Evolutionary conservation across 2,888 invertebrate genomes (phyloP), one percentile per base, ranked within the genome.

Genomic region (Anorthoa munda): DNA sequence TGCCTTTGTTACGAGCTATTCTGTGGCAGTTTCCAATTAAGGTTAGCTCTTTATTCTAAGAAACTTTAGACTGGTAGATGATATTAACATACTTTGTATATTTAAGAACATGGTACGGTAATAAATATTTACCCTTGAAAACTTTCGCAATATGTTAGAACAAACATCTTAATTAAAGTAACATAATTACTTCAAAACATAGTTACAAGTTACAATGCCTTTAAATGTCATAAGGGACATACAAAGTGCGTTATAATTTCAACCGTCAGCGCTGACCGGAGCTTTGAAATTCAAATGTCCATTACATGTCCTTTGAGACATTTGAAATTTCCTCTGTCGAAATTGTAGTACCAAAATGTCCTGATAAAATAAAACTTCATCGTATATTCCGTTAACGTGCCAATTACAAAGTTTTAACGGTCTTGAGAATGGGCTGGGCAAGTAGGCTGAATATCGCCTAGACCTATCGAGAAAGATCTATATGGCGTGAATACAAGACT

Each of bases 401-500:
- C 75, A 67, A 61, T 80, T 73, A 82, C 66, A 75, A 78, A 81
- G 77, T 80, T 71, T 69, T 69, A 78, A 78, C 59, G 66, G 60
- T 59, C 74, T 80, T 58, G 70, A 70, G 64, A 82, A 86, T 75
- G 45, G 64, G 18, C 46, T 75, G 50, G 55, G 18, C 59, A 46
- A 31, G 39, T 67, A 61, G 66, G 21, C 55, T 69, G 51, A 60
- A 71, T 66, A 67, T 23, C 17, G 45, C 53, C 67, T 77, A 79
- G 72, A 77, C 26, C 39, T 66, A 74, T 83, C 63, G 18, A 51
- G 56, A 83, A 51, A 61, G 53, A 73, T 75, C 48, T 75, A 55
- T 74, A 65, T 39, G n/a, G n/a, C n/a, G n/a, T n/a, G n/a, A n/a
- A n/a, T n/a, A n/a, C n/a, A n/a, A n/a, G n/a, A n/a, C n/a, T n/a